Evolutionary conservation across 2,888 invertebrate genomes (phyloP).

Genomic region (Drosophila gaucha): DNA sequence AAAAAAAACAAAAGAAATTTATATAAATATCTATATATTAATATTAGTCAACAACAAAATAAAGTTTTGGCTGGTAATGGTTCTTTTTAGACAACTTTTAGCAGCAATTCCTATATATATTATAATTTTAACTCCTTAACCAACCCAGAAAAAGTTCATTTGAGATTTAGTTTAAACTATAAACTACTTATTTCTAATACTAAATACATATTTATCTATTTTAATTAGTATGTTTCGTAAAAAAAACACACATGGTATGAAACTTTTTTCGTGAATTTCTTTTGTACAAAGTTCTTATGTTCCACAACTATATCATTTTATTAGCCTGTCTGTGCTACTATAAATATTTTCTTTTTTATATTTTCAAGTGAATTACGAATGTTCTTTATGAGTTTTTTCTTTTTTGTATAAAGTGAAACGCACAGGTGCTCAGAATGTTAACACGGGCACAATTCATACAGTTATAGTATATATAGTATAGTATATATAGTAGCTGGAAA

Average conservation of each 20-base stretch:
- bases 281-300: conserved; percentile 47
- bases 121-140: conserved; percentile 42
- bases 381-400: conserved; percentile 7
- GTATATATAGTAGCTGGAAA: conserved; percentile 40
- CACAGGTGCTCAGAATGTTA: conserved; percentile 67
- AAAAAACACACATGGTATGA: conserved; percentile 53
- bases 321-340: no score
- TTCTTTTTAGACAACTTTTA: conserved; percentile 71
- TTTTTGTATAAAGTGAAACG: conserved; percentile 32
- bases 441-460: conserved; percentile 42
- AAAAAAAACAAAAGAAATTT: conserved; percentile 14
- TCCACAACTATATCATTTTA: conserved; percentile 14
- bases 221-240: conserved; percentile 31
- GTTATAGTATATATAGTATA: no score
- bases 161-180: conserved; percentile 44
- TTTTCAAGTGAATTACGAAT: conserved; percentile 36
- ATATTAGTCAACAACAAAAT: conserved; percentile 35
- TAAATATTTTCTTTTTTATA: conserved; percentile 16
- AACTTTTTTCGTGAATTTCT: conserved; percentile 82
- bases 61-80: conserved; percentile 83
- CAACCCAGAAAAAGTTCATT: conserved; percentile 36
- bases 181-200: conserved; percentile 44
- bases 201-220: conserved; percentile 49
- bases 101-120: conserved; percentile 32
- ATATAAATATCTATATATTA: conserved; percentile 30